Percentiles rank a stretch among this genome's conserved stretches.
These are phyloP conservation scores for Melanerpes aurifrons DNA, from an alignment of 2,113 vertebrate species.

Conservation along the genomic window DNA sequence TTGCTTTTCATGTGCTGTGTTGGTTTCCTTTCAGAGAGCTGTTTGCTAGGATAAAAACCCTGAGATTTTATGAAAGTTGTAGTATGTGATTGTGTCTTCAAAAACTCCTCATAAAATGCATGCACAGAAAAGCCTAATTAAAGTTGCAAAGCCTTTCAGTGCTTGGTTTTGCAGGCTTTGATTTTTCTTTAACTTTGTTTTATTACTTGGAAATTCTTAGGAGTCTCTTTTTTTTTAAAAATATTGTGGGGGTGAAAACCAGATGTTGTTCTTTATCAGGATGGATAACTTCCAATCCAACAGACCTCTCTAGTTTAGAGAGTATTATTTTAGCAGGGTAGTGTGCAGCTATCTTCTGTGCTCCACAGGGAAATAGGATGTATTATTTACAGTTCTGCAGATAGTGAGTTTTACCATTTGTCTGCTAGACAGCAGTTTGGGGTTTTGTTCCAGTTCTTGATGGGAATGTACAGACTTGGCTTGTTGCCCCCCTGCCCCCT, in stretches of 20 bases:
- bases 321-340: neutral
- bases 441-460: conserved; percentile 31
- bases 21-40: neutral
- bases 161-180: neutral
- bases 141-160: neutral
- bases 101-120: neutral
- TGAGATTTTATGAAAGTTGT: neutral
- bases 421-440: neutral
- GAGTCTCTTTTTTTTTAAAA: fast-evolving
- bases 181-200: conserved; percentile 12
- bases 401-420: neutral
- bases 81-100: neutral
- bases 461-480: neutral
- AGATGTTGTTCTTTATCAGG: conserved; percentile 44
- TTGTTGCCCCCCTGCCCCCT: neutral
- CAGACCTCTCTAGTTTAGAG: neutral
- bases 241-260: neutral
- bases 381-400: neutral
- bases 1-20: neutral
- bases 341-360: neutral
- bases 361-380: neutral
- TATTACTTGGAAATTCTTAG: conserved; percentile 35
- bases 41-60: neutral
- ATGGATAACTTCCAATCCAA: conserved; percentile 19
- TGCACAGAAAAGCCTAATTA: neutral